Percentiles rank a stretch among this genome's conserved stretches.
Conservation (phyloP, 2,113 vertebrate species). For the Cardinalis cardinalis region DNA sequence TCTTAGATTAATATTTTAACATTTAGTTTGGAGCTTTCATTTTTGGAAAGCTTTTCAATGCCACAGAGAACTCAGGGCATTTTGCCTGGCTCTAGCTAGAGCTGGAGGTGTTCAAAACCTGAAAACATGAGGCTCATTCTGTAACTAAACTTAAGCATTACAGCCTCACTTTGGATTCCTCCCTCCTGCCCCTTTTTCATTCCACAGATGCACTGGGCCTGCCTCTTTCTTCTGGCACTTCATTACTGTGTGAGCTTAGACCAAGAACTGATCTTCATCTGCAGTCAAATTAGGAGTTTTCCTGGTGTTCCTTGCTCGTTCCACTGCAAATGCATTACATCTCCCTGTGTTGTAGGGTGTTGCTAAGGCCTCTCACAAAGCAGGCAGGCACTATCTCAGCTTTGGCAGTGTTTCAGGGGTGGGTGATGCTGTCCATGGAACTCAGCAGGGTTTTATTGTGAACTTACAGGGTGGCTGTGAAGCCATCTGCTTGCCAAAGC, state of each 20-base stretch:
- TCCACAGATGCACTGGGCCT: neutral
- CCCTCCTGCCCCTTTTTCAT: neutral
- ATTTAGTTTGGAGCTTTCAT: neutral
- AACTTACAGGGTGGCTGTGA: neutral
- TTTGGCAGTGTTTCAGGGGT: neutral
- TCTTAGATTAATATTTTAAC: neutral
- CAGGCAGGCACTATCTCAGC: neutral
- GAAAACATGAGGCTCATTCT: neutral
- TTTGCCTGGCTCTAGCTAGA: neutral
- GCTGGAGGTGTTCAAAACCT: neutral
- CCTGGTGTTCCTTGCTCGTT: neutral
- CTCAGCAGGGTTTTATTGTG: neutral
- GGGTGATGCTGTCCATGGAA: neutral
- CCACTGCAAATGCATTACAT: neutral
- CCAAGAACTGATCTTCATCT: neutral
- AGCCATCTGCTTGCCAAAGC: neutral
- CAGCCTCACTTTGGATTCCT: fast-evolving
- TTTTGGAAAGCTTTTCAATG: neutral
- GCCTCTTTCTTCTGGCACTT: neutral
- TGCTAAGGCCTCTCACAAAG: conserved; percentile 3
- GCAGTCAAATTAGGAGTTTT: neutral
- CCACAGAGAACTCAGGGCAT: neutral
- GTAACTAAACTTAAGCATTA: neutral
- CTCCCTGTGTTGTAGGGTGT: neutral
- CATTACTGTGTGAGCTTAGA: neutral